Evolutionary conservation across 2,888 invertebrate genomes (phyloP), one percentile per base, ranked within the genome.

Genomic region (Morpho achilles): DNA sequence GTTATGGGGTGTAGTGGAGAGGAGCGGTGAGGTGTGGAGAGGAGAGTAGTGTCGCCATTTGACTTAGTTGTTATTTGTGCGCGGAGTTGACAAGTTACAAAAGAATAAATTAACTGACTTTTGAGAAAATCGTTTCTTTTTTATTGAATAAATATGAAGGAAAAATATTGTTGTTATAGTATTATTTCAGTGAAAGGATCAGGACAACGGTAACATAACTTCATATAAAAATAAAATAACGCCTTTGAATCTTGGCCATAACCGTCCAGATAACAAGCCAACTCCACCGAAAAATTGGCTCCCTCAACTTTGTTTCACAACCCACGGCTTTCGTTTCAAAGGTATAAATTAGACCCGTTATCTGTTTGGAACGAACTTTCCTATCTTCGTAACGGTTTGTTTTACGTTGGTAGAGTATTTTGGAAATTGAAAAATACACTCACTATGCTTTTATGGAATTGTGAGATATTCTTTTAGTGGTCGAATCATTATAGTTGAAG

Each of bases 271-370:
- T 66, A 65, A 62, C 67, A 67, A 62, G 56, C 61, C 64, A 62
- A 71, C 64, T 66, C 65, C 56, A 69, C 69, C 59, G 64, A 70
- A 71, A 68, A 68, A 72, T 69, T 70, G 69, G 70, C 66, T 73
- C 72, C 71, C 66, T 70, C 69, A 62, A 62, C 59, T 62, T 59
- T 51, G 59, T 62, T 59, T 62, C 53, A 23, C 57, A 54, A 59
- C 59, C 69, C 70, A 66, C 70, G 67, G 74, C 74, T 73, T 74
- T 73, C 67, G 67, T 68, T 59, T 73, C 65, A 70, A 67, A 72
- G 71, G 76, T 79, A 83, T 84, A 84, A 84, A 82, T 82, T 80
- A 77, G 78, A 79, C 76, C 70, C 74, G 76, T 79, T 83, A 83
- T 83, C 84, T 77, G 77, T 77, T 74, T 72, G 74, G 63, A 71